Percentiles rank a stretch among this genome's conserved stretches.
Evolutionary conservation across 2,888 invertebrate species (phyloP).

Genomic region (Chymomyza amoena): DNA sequence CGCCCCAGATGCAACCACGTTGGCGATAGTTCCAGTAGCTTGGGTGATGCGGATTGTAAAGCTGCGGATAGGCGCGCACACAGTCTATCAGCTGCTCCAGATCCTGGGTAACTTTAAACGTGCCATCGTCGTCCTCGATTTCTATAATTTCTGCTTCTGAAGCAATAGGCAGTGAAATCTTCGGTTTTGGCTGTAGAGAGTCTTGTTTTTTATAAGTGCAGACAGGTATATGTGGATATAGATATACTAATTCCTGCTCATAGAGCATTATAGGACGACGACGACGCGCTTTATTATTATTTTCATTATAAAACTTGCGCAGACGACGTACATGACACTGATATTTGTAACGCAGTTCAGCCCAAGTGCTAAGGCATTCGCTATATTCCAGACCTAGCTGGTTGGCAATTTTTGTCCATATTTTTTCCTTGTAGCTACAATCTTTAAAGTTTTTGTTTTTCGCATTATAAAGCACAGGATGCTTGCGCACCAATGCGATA

Average conservation of each 20-base stretch:
- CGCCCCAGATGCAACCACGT: slow-evolving; percentile 71
- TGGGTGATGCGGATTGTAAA: slow-evolving; percentile 52
- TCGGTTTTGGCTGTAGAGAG: slow-evolving; percentile 15
- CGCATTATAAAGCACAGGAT: slow-evolving; percentile 58
- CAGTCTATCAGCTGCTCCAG: slow-evolving; percentile 49
- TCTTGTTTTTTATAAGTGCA: not conserved
- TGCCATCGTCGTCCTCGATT: slow-evolving; percentile 41
- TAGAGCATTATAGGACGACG: slow-evolving; percentile 59
- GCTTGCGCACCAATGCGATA: slow-evolving; percentile 54
- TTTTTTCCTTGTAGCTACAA: slow-evolving; percentile 40
- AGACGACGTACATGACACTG: slow-evolving; percentile 62
- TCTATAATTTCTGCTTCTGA: slow-evolving; percentile 52
- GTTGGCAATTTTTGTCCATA: slow-evolving; percentile 65
- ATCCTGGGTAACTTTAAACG: slow-evolving; percentile 1
- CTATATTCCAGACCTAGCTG: slow-evolving; percentile 29
- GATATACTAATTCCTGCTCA: slow-evolving; percentile 69
- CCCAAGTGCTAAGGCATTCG: slow-evolving; percentile 63
- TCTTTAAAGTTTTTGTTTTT: slow-evolving; percentile 53
- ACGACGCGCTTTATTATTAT: slow-evolving; percentile 8
- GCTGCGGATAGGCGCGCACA: slow-evolving; percentile 60
- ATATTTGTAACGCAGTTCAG: slow-evolving; percentile 63
- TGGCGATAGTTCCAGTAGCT: slow-evolving; percentile 51
- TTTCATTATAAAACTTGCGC: not conserved
- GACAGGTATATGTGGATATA: slow-evolving; percentile 58
- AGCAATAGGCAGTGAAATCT: slow-evolving; percentile 28